These are phyloP conservation scores for Argynnis bischoffii DNA, from an alignment of 2,888 invertebrate species.

Conservation along the genomic window DNA sequence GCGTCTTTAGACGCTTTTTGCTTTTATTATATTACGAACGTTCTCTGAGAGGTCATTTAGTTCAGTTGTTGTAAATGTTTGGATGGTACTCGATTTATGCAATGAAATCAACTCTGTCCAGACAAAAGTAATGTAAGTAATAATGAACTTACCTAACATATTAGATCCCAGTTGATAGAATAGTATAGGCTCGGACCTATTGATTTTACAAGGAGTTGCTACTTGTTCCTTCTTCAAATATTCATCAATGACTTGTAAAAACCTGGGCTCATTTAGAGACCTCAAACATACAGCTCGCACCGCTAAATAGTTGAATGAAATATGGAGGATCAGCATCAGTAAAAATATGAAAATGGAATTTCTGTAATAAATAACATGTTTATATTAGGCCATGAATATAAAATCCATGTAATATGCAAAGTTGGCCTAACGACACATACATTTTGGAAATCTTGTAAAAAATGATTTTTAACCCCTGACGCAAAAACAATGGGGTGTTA, in stretches of 20 bases:
- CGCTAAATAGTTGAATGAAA: conserved; percentile 93
- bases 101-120: no score
- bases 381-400: neutral
- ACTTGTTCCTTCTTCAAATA: conserved; percentile 85
- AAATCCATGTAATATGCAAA: no score
- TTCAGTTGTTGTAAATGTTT: no score
- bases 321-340: conserved; percentile 88
- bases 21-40: no score
- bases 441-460: no score
- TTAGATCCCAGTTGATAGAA: conserved; percentile 60
- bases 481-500: no score
- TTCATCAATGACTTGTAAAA: conserved; percentile 85
- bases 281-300: conserved; percentile 90
- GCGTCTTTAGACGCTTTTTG: no score
- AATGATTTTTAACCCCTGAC: no score
- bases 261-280: conserved; percentile 91
- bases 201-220: conserved; percentile 84
- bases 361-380: conserved; percentile 65
- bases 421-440: no score
- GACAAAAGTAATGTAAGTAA: no score
- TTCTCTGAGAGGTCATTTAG: no score
- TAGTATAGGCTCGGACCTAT: conserved; percentile 84
- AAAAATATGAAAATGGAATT: conserved; percentile 88
- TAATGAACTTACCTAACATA: conserved; percentile 38
- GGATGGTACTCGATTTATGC: no score